Evolutionary conservation across 2,888 invertebrate species (phyloP).

Genomic region (Sicus ferrugineus): DNA sequence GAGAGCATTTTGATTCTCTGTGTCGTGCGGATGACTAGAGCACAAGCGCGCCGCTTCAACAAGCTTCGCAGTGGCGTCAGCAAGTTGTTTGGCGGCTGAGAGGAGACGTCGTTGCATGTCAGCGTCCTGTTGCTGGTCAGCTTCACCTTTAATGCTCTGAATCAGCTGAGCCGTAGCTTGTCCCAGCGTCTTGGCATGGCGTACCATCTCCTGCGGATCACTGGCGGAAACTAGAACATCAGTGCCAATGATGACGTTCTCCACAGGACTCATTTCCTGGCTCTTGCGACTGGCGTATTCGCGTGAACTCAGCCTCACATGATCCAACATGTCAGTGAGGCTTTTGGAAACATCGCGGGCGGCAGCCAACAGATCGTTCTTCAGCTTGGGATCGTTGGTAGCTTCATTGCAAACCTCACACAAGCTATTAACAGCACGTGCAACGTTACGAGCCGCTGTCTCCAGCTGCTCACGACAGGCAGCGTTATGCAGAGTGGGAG

Average conservation of each 20-base stretch:
- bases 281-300: slow-evolving; percentile 72
- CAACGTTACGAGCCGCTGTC: slow-evolving; percentile 91
- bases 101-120: slow-evolving; percentile 89
- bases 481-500: slow-evolving; percentile 81
- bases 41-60: slow-evolving; percentile 96
- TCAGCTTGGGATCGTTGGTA: slow-evolving; percentile 72
- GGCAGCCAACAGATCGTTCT: slow-evolving; percentile 81
- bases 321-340: slow-evolving; percentile 86
- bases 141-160: slow-evolving; percentile 94
- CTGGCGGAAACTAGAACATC: slow-evolving; percentile 87
- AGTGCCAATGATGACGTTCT: slow-evolving; percentile 88
- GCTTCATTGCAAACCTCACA: slow-evolving; percentile 82
- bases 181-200: slow-evolving; percentile 88
- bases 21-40: slow-evolving; percentile 84
- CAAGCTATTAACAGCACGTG: slow-evolving; percentile 88
- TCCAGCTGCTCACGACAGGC: slow-evolving; percentile 91
- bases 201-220: slow-evolving; percentile 93
- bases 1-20: slow-evolving; percentile 82
- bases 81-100: slow-evolving; percentile 92
- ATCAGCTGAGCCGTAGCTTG: slow-evolving; percentile 95
- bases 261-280: slow-evolving; percentile 83
- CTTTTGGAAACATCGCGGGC: slow-evolving; percentile 89
- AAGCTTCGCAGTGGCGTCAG: slow-evolving; percentile 96
- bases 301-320: slow-evolving; percentile 79
- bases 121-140: slow-evolving; percentile 85